Base-by-base conservation (phyloP, 1,140 invertebrate species). In the Cardiocondyla obscurior region DNA sequence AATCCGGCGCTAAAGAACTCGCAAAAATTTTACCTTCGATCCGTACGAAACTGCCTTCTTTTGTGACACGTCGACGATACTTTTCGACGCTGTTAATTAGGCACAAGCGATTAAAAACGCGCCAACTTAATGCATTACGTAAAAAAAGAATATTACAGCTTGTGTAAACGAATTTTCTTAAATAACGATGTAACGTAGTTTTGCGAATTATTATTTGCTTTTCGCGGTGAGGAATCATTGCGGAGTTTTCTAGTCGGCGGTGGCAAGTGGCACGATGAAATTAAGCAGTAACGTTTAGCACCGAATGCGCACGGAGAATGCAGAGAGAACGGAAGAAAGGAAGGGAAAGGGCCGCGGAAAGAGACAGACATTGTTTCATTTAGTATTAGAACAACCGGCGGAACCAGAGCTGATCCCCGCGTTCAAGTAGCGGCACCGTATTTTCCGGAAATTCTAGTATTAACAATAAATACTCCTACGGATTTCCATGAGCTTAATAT, bases 391-490 rank as follows among this genome's bases (percentile, higher is more conserved):
- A 72, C 8, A 57, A 57, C 51, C 28, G 25, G 49, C 33, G n/a
- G 51, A 72, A 72, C 57, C 51, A 53, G n/a, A n/a, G 22, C 33
- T 72, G 51, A 72, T 57, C 69, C 69, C 33, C 33, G 33, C 22
- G 69, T 57, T 55, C 39, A 72, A 72, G 33, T 39, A 55, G 14
- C 19, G 57, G 22, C 22, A n/a, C 42, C 22, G 36, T 73, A 58
- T 42, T 73, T 39, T 25, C 53, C 39, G 33, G 14, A 55, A 55
- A 58, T 73, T 57, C 70, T 42, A 39, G 33, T 57, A 39, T 73
- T 58, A 73, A 73, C 51, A 42, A 73, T 73, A 73, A 73, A 73
- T 73, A 73, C 36, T 73, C 70, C 3, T n/a, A 25, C 36, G 53
- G 70, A 42, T 73, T 58, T 72, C 49, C 30, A 25, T 12, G 46